Percentiles rank a stretch among this genome's conserved stretches.
Conservation (phyloP, 2,888 invertebrate genomes). For the Callyntrura guangdongensis region DNA sequence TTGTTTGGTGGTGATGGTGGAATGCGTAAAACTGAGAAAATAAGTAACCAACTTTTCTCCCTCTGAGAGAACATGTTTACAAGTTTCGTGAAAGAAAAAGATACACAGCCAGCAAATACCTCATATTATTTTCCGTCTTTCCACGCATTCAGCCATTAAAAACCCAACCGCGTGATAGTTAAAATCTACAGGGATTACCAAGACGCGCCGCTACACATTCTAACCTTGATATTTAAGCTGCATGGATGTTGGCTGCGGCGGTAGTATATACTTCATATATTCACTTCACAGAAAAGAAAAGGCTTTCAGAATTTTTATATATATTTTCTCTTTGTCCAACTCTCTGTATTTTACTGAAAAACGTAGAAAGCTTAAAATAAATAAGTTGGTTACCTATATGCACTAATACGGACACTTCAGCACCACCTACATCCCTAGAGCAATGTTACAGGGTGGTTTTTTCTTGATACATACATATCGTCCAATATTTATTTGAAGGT, state of each 20-base stretch:
- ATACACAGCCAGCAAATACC: constrained; percentile 34
- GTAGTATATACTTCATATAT: background rate
- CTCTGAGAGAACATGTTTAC: constrained; percentile 69
- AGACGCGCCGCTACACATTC: constrained; percentile 40
- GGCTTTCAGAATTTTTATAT: too few relatives aligned
- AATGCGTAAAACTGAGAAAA: constrained; percentile 50
- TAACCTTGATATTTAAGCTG: constrained; percentile 65
- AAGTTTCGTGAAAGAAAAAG: constrained; percentile 54
- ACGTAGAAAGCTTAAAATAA: constrained; percentile 19
- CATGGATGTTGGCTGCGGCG: background rate
- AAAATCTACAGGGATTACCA: constrained; percentile 66
- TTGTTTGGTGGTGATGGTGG: background rate
- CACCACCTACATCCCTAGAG: constrained; percentile 42
- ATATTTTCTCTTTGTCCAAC: constrained; percentile 30
- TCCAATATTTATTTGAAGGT: background rate
- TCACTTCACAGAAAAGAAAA: constrained; percentile 18
- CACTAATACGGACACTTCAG: background rate
- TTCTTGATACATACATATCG: background rate
- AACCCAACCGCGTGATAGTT: constrained; percentile 67
- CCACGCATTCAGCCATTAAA: constrained; percentile 69
- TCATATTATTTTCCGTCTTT: constrained; percentile 26
- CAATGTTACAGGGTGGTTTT: constrained; percentile 2
- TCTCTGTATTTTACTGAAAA: constrained; percentile 13
- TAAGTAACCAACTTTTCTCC: constrained; percentile 35
- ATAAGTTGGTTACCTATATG: constrained; percentile 1